phyloP scores from a whole-genome alignment of 2,113 vertebrate species.

The Ceyx margarethae region DNA sequence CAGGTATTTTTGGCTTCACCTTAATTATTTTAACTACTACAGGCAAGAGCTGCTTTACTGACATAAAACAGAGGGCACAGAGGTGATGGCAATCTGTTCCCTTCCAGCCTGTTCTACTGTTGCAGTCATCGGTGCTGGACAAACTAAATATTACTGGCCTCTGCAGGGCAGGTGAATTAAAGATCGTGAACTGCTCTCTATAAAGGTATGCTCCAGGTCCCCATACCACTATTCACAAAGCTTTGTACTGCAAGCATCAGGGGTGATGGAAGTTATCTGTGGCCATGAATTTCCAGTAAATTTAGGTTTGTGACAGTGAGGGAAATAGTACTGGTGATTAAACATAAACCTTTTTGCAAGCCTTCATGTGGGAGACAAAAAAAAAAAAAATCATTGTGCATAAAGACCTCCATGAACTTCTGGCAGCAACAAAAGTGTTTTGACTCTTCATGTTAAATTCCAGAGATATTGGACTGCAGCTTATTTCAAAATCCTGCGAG shows the following conservation, averaged over 20 bases:
- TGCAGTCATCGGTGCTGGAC: neutral
- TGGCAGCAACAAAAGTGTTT: neutral
- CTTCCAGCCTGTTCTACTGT: neutral
- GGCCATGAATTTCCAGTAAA: neutral
- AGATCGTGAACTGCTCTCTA: neutral
- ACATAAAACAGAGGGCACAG: neutral
- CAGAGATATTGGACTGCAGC: neutral
- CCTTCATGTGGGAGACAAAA: neutral
- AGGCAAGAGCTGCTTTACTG: neutral
- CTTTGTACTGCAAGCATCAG: neutral
- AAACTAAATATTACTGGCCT: neutral
- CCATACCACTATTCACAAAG: rapidly evolving
- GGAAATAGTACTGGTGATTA: neutral
- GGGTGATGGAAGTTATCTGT: neutral
- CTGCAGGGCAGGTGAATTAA: neutral
- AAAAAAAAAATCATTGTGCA: neutral
- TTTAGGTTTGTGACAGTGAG: neutral
- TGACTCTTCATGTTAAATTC: neutral
- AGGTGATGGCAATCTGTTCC: rapidly evolving
- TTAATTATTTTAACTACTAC: neutral
- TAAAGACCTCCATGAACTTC: neutral
- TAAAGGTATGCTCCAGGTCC: neutral
- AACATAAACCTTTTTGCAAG: neutral
- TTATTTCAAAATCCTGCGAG: neutral
- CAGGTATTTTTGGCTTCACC: neutral